These are phyloP conservation scores for Danaus melanippus DNA, from an alignment of 1,140 invertebrate genomes.

Conservation along the genomic window DNA sequence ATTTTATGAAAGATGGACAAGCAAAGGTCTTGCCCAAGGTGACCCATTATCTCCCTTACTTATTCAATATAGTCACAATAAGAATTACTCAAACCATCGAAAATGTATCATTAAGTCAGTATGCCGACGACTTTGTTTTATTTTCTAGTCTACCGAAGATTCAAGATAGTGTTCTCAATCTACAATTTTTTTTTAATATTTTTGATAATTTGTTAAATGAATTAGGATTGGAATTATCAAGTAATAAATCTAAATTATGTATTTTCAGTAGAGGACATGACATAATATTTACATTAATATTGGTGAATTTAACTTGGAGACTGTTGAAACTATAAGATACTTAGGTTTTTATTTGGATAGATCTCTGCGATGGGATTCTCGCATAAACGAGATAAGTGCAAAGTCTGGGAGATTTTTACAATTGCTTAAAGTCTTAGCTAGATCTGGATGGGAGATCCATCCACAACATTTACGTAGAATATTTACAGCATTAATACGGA, in stretches of 20 bases:
- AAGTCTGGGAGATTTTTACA: constrained; percentile 1
- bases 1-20: constrained; percentile 11
- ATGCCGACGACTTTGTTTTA: constrained; percentile 27
- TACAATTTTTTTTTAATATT: constrained; percentile 17
- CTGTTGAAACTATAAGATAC: no score
- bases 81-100: constrained; percentile 13
- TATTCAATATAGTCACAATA: constrained; percentile 27
- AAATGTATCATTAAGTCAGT: constrained; percentile 21
- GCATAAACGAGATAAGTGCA: neutral
- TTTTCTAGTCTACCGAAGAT: no score
- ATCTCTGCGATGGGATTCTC: neutral
- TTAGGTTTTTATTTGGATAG: constrained; percentile 3
- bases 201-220: constrained; percentile 10
- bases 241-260: constrained; percentile 21
- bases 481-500: no score
- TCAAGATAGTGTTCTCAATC: constrained; percentile 1
- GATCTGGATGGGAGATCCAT: constrained; percentile 1
- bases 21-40: constrained; percentile 27
- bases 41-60: constrained; percentile 28
- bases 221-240: constrained; percentile 19
- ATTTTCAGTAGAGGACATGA: constrained; percentile 22
- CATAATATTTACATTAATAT: neutral
- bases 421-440: constrained; percentile 2
- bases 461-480: neutral
- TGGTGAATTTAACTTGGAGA: constrained; percentile 1